These are phyloP conservation scores for Ditylenchus dipsaci DNA, from an alignment of 1,140 invertebrate genomes.

Conservation along the genomic window DNA sequence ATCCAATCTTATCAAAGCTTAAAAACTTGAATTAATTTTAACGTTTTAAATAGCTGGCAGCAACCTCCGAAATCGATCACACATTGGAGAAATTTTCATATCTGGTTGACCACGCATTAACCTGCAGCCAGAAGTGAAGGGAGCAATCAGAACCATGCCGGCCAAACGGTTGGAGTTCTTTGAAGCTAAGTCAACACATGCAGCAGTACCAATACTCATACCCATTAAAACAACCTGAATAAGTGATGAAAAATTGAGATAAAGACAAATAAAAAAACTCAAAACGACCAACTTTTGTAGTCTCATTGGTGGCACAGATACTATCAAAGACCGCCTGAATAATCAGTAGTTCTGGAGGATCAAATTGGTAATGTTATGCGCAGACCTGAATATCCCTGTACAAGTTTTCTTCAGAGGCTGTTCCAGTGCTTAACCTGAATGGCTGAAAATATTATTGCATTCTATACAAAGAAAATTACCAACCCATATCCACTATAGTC, in stretches of 20 bases:
- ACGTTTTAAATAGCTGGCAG: too few relatives aligned
- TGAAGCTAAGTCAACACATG: slow-evolving; percentile 16
- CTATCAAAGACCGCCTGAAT: background rate
- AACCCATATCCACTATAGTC: background rate
- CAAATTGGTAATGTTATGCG: too few relatives aligned
- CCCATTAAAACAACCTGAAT: slow-evolving; percentile 16
- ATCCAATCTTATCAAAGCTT: too few relatives aligned
- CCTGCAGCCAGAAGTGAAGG: slow-evolving; percentile 22
- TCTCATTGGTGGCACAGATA: too few relatives aligned
- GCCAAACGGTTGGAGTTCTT: slow-evolving; percentile 4
- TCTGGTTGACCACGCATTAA: slow-evolving; percentile 7
- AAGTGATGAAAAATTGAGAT: too few relatives aligned
- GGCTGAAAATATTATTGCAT: too few relatives aligned
- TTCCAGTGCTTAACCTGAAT: background rate
- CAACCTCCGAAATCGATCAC: too few relatives aligned
- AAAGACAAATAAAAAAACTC: too few relatives aligned
- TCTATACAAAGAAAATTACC: too few relatives aligned
- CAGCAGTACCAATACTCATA: slow-evolving; percentile 21
- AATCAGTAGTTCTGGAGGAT: background rate
- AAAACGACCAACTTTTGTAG: too few relatives aligned
- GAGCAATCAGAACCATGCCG: slow-evolving; percentile 25
- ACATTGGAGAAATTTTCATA: too few relatives aligned
- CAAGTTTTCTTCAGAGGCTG: background rate
- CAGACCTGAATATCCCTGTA: background rate
- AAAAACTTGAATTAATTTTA: too few relatives aligned